Conservation (phyloP, 1,140 invertebrate species). For the Drosophila truncata region DNA sequence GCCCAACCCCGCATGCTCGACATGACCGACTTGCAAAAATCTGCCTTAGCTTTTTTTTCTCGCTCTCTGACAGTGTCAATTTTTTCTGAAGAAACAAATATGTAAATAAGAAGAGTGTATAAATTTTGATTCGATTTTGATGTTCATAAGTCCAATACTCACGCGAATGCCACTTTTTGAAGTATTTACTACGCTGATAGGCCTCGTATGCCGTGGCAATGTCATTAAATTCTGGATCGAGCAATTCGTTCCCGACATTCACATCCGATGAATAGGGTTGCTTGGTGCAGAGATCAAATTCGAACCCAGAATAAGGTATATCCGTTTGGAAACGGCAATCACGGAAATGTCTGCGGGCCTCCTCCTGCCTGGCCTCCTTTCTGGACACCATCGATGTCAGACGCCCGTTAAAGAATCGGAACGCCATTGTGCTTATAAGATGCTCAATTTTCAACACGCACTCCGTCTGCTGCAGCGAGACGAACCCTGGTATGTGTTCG, state of each 20-base stretch:
- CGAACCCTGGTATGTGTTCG: conserved; percentile 52
- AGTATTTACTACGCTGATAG: background rate
- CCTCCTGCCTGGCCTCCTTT: background rate
- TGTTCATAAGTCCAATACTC: conserved; percentile 1
- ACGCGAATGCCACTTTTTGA: conserved; percentile 12
- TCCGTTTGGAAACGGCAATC: background rate
- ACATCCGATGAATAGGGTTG: rapidly evolving
- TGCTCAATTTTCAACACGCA: conserved; percentile 49
- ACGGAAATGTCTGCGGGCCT: conserved; percentile 9
- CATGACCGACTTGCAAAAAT: conserved; percentile 54
- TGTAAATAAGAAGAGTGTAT: too few species aligned
- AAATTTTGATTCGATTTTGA: too few species aligned
- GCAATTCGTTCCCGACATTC: background rate
- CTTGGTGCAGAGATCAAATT: conserved; percentile 14
- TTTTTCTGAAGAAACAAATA: too few species aligned
- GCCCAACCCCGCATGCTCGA: conserved; percentile 49
- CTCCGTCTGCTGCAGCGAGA: conserved; percentile 53
- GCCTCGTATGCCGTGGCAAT: conserved; percentile 37
- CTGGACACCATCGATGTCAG: conserved; percentile 1
- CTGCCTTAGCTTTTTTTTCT: background rate
- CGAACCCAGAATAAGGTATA: conserved; percentile 52
- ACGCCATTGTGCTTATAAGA: conserved; percentile 37
- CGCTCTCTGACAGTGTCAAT: too few species aligned
- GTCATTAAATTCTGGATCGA: conserved; percentile 17
- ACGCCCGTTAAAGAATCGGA: conserved; percentile 50